A percentile compares a stretch with the other conserved stretches of the same genome.
phyloP scores from a whole-genome alignment of 2,797 vertebrate species.

The Malacoraja senta region DNA sequence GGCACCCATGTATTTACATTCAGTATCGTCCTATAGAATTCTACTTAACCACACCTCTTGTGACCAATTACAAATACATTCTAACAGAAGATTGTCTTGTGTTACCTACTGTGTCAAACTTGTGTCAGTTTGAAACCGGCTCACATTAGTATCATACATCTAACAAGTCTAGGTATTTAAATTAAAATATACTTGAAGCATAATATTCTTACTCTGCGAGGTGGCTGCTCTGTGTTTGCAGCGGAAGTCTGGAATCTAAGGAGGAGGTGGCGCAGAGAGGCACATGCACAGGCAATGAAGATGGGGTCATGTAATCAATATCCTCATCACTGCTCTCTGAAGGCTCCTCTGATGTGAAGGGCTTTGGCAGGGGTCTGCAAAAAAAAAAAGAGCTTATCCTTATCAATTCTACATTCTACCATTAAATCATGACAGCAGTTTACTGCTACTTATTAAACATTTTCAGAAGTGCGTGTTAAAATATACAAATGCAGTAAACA shows the following conservation, averaged over 20 bases:
- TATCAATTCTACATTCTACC: not conserved
- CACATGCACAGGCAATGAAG: constrained; percentile 72
- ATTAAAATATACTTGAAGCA: not conserved
- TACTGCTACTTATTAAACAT: not conserved
- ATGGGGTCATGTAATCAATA: constrained; percentile 89
- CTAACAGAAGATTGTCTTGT: not conserved
- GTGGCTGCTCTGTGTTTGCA: not conserved
- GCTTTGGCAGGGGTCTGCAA: constrained; percentile 67
- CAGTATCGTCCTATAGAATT: not conserved
- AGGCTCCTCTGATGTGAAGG: constrained; percentile 62
- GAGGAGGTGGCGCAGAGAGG: constrained; percentile 46
- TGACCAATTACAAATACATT: not conserved
- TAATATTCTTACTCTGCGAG: constrained; percentile 5
- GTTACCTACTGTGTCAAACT: not conserved
- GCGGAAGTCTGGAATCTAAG: constrained; percentile 5
- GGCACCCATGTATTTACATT: not conserved
- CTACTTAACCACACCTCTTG: not conserved
- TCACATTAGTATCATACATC: too few relatives aligned
- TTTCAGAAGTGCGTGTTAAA: not conserved
- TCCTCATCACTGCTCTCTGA: constrained; percentile 73
- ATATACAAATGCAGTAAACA: not conserved
- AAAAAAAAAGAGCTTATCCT: not conserved
- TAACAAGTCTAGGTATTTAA: not conserved
- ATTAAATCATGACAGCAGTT: not conserved
- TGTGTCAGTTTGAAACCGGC: not conserved